phyloP scores from a whole-genome alignment of 2,113 vertebrate genomes.

The Jacana jacana region DNA sequence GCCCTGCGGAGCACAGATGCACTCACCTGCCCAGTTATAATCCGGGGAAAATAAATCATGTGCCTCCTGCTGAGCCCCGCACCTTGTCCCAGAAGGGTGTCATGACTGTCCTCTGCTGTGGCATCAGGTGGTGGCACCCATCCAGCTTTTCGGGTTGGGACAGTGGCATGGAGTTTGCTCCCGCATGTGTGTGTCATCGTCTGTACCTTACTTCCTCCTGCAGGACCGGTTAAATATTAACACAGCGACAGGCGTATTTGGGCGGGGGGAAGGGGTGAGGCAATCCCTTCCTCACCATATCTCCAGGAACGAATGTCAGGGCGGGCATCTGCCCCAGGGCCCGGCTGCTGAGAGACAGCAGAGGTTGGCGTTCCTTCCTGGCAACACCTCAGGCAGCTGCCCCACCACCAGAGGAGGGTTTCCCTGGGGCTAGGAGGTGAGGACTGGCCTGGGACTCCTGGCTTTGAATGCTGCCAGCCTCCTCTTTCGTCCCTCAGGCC shows the following conservation, averaged over 20 bases:
- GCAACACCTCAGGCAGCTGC: neutral
- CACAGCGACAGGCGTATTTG: neutral
- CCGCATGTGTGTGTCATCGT: neutral
- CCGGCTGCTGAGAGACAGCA: neutral
- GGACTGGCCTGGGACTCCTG: neutral
- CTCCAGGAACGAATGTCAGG: neutral
- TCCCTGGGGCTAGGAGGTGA: rapidly evolving
- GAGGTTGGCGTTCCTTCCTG: neutral
- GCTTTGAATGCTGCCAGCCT: rapidly evolving
- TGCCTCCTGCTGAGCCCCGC: rapidly evolving
- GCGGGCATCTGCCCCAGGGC: neutral
- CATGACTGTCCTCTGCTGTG: rapidly evolving
- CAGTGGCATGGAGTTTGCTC: neutral
- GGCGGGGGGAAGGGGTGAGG: neutral
- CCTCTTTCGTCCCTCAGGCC: neutral
- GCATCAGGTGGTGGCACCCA: neutral
- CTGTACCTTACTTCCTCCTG: neutral
- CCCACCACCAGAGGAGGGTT: rapidly evolving
- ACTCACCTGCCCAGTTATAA: rapidly evolving
- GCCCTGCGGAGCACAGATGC: rapidly evolving
- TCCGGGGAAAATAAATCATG: rapidly evolving
- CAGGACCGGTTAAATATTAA: conserved; percentile 37
- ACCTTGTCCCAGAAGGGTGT: rapidly evolving
- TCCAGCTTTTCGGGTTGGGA: neutral
- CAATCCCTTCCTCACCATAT: neutral